These are phyloP conservation scores for Plodia interpunctella DNA, from an alignment of 1,140 invertebrate genomes.

Conservation along the genomic window DNA sequence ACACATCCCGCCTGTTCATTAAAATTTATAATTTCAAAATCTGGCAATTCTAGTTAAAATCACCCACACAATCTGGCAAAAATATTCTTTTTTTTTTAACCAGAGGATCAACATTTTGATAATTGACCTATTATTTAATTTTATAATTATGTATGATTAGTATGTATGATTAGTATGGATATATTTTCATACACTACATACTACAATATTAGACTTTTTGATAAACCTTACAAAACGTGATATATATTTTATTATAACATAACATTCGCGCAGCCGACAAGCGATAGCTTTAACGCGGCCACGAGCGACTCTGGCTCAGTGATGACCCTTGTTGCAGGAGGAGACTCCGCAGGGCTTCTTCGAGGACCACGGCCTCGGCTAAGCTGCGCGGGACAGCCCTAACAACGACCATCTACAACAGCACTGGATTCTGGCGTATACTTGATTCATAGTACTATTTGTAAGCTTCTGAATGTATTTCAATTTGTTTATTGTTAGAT, in stretches of 20 bases:
- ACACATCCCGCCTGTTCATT: too few species aligned
- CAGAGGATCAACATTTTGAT: too few species aligned
- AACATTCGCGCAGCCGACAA: slow-evolving; percentile 42
- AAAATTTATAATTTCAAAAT: too few species aligned
- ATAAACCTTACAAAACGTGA: not conserved
- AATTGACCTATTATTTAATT: too few species aligned
- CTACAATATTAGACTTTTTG: not conserved
- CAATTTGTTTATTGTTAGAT: not conserved
- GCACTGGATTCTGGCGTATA: not conserved
- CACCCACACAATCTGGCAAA: too few species aligned
- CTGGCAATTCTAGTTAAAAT: too few species aligned
- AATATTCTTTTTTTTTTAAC: too few species aligned
- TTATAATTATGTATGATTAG: too few species aligned
- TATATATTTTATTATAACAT: not conserved
- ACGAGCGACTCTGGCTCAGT: slow-evolving; percentile 73
- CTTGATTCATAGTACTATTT: not conserved
- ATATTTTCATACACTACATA: too few species aligned
- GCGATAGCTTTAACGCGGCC: slow-evolving; percentile 67
- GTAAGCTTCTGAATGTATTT: not conserved
- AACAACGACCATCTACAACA: slow-evolving; percentile 7
- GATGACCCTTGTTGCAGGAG: slow-evolving; percentile 89
- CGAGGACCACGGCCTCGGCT: slow-evolving; percentile 98
- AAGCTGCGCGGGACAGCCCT: slow-evolving; percentile 47
- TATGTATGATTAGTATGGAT: too few species aligned
- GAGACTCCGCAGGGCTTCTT: slow-evolving; percentile 99